These are phyloP conservation scores for Crioceris asparagi DNA, from an alignment of 2,888 invertebrate genomes.

Conservation along the genomic window DNA sequence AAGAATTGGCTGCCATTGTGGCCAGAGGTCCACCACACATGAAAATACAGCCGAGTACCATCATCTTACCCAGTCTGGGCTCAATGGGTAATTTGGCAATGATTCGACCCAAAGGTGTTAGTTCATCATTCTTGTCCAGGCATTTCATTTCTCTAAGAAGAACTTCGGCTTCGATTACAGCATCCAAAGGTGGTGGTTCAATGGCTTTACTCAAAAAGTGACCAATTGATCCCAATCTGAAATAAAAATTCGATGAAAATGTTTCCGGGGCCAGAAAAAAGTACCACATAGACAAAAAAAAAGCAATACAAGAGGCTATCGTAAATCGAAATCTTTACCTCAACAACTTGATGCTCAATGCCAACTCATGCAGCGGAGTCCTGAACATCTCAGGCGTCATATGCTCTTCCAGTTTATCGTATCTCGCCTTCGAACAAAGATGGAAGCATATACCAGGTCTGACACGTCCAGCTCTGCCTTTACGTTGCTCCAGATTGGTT, in stretches of 20 bases:
- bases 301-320: too few species aligned
- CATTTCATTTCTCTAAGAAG: slow-evolving; percentile 76
- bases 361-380: slow-evolving; percentile 91
- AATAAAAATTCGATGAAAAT: too few species aligned
- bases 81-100: slow-evolving; percentile 92
- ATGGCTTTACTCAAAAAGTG: slow-evolving; percentile 92
- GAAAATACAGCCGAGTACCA: slow-evolving; percentile 81
- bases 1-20: slow-evolving; percentile 90
- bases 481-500: slow-evolving; percentile 89
- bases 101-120: slow-evolving; percentile 89
- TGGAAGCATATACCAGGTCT: slow-evolving; percentile 90
- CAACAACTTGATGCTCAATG: slow-evolving; percentile 81
- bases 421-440: slow-evolving; percentile 65
- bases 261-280: too few species aligned
- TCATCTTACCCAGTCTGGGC: slow-evolving; percentile 79
- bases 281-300: too few species aligned
- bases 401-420: slow-evolving; percentile 69
- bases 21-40: slow-evolving; percentile 84
- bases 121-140: slow-evolving; percentile 71
- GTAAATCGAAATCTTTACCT: too few species aligned
- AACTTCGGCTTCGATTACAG: slow-evolving; percentile 91
- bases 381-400: slow-evolving; percentile 96
- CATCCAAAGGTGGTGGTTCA: slow-evolving; percentile 94
- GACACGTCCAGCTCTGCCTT: slow-evolving; percentile 90
- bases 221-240: slow-evolving; percentile 84